A percentile compares a stretch with the other conserved stretches of the same genome.
These are phyloP conservation scores for Pangasianodon gigas DNA, from an alignment of 2,113 vertebrate species.

Conservation along the genomic window DNA sequence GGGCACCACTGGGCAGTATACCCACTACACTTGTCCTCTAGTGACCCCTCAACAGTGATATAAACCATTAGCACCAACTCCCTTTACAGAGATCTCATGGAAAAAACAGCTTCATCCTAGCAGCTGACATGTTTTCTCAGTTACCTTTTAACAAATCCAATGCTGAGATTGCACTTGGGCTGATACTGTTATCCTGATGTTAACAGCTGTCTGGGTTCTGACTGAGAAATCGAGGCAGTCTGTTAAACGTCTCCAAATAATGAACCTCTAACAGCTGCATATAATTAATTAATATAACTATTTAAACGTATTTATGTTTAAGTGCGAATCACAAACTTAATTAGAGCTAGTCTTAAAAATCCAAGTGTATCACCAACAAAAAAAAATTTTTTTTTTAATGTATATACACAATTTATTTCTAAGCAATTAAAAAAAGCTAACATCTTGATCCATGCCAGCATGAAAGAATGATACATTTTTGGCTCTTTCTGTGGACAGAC, in stretches of 20 bases:
- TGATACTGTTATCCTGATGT: neutral
- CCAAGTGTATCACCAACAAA: too few relatives aligned
- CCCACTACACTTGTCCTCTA: slow-evolving; percentile 6
- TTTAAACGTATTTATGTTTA: neutral
- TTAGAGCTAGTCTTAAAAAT: neutral
- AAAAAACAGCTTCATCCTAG: slow-evolving; percentile 25
- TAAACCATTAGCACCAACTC: slow-evolving; percentile 9
- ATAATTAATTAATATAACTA: neutral
- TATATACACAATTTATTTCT: too few relatives aligned
- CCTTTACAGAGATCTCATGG: neutral
- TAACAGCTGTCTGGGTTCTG: neutral
- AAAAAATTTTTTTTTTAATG: too few relatives aligned
- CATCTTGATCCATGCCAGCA: too few relatives aligned
- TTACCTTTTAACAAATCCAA: slow-evolving; percentile 26
- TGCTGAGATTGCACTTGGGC: slow-evolving; percentile 7
- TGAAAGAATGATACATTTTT: neutral
- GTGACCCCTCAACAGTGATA: slow-evolving; percentile 7
- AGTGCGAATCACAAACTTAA: neutral
- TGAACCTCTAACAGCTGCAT: neutral
- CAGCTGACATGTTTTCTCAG: slow-evolving; percentile 39
- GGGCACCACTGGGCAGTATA: neutral
- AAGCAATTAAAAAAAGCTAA: too few relatives aligned
- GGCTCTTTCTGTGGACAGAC: neutral
- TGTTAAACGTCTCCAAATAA: neutral
- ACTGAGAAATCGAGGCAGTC: neutral